phyloP scores from a whole-genome alignment of 2,888 invertebrate genomes.

The Argynnis bischoffii region DNA sequence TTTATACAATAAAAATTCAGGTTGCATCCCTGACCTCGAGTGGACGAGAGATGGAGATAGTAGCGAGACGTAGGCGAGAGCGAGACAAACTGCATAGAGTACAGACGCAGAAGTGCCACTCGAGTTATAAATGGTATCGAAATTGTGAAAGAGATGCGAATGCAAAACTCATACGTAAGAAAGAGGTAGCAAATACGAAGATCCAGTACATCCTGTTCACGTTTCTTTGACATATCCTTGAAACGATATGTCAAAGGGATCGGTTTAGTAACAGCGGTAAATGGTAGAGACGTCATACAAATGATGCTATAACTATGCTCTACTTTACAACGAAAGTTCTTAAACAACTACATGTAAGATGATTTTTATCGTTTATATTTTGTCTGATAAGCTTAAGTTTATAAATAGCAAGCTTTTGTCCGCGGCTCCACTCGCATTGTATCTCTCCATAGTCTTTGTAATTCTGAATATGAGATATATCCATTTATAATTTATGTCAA shows the following conservation, averaged over 20 bases:
- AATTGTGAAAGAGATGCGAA: constrained; percentile 53
- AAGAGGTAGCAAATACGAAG: constrained; percentile 4
- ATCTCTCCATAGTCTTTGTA: no score
- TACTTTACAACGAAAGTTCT: background rate
- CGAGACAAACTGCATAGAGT: constrained; percentile 45
- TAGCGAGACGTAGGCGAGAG: constrained; percentile 51
- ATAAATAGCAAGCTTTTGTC: no score
- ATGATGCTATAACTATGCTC: background rate
- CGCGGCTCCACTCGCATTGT: no score
- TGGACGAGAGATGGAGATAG: constrained; percentile 45
- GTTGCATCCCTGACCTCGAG: constrained; percentile 69
- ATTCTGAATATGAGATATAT: no score
- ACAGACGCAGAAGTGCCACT: constrained; percentile 61
- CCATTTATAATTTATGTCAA: no score
- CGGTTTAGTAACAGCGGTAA: background rate
- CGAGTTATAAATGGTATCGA: constrained; percentile 78
- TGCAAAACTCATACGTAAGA: constrained; percentile 21
- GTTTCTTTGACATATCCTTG: constrained; percentile 14
- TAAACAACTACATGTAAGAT: background rate
- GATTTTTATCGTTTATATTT: no score
- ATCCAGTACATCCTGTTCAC: constrained; percentile 8
- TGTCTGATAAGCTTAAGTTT: no score
- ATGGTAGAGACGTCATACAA: constrained; percentile 11
- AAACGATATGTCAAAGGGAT: constrained; percentile 18
- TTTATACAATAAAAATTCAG: constrained; percentile 65